phyloP scores from a whole-genome alignment of 2,113 vertebrate species.

The Cynopterus brachyotis region DNA sequence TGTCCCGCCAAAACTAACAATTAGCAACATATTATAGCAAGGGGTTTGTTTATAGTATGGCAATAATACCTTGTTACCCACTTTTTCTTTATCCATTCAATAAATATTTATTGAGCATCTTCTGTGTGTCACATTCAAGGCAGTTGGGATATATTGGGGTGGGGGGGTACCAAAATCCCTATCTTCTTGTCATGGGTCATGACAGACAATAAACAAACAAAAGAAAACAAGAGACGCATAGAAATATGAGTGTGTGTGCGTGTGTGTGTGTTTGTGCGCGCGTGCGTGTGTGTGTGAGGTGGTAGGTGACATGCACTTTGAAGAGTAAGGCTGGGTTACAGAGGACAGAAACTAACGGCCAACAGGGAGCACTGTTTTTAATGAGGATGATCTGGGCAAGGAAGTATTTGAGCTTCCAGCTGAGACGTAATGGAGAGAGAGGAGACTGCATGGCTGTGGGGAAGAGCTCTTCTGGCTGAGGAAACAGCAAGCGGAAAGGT shows the following conservation, averaged over 20 bases:
- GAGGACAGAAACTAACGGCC: background rate
- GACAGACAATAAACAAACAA: background rate
- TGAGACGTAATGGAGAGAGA: background rate
- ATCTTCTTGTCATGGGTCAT: background rate
- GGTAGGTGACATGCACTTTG: too few species aligned
- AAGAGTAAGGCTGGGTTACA: background rate
- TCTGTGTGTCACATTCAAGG: background rate
- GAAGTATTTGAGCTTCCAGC: background rate
- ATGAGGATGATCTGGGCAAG: background rate
- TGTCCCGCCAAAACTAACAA: background rate
- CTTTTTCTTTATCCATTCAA: background rate
- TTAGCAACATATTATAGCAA: background rate
- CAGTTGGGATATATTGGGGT: background rate
- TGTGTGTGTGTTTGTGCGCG: background rate
- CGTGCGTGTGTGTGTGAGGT: background rate
- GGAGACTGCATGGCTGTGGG: fast-evolving
- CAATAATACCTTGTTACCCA: background rate
- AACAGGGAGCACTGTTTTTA: background rate
- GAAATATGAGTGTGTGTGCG: background rate
- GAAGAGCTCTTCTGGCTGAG: background rate
- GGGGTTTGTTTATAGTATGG: background rate
- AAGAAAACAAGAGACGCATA: background rate
- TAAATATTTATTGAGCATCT: background rate
- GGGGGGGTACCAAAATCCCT: background rate
- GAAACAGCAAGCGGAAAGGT: background rate